A percentile compares a stretch with the other conserved stretches of the same genome.
Conservation (phyloP, 2,888 invertebrate genomes). For the Yponomeuta evonymella region DNA sequence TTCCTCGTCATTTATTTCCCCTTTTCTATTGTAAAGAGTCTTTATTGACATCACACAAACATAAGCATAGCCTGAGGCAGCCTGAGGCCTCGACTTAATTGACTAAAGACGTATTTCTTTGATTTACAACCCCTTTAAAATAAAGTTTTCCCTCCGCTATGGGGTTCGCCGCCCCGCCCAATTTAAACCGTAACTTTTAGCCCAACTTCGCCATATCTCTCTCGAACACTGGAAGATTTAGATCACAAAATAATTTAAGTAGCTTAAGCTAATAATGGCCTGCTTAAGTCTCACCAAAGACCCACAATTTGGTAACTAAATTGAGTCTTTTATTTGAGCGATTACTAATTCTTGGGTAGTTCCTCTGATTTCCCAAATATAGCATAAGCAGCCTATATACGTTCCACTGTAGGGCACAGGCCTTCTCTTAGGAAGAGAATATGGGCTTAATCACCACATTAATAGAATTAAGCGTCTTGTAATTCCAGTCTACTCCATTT, state of each 20-base stretch:
- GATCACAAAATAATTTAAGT: constrained; percentile 53
- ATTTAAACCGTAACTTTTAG: constrained; percentile 63
- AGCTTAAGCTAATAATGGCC: constrained; percentile 26
- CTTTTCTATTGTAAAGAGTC: not conserved
- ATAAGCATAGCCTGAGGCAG: not conserved
- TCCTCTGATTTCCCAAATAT: too few relatives aligned
- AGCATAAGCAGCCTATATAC: too few relatives aligned
- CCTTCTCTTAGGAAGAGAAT: too few relatives aligned
- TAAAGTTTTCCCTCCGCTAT: constrained; percentile 44
- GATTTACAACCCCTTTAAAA: constrained; percentile 63
- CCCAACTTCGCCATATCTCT: constrained; percentile 60
- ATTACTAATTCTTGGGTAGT: too few relatives aligned
- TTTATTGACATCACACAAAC: not conserved
- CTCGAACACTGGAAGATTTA: constrained; percentile 37
- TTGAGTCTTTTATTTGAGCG: too few relatives aligned
- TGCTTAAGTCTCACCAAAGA: too few relatives aligned
- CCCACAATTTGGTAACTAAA: too few relatives aligned
- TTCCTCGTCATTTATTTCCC: not conserved
- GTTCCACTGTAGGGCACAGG: too few relatives aligned
- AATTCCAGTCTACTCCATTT: constrained; percentile 17
- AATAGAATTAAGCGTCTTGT: too few relatives aligned
- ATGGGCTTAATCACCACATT: too few relatives aligned
- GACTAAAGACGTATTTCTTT: constrained; percentile 58
- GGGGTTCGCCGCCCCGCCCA: constrained; percentile 41
- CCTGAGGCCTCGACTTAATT: constrained; percentile 39